These are phyloP conservation scores for Chondrilla cf. caribensis DNA, from an alignment of 37 sponge, comb jelly and placozoan genomes.

Conservation along the genomic window DNA sequence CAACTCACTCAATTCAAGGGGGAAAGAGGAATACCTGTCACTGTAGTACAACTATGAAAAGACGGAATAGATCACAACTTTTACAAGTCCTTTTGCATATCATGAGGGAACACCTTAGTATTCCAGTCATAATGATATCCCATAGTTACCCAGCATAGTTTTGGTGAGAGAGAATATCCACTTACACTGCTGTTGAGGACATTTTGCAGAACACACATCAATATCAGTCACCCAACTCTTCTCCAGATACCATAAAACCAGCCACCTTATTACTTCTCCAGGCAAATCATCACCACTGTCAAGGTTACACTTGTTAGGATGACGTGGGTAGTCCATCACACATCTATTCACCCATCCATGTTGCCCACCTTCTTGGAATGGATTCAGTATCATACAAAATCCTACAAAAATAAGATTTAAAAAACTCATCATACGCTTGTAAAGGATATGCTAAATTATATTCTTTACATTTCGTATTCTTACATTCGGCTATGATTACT, in stretches of 20 bases:
- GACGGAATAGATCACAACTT: too few species aligned
- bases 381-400: slow-evolving; percentile 66
- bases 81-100: too few species aligned
- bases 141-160: slow-evolving; percentile 87
- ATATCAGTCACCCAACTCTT: too few species aligned
- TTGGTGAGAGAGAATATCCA: neutral
- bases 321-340: slow-evolving; percentile 64
- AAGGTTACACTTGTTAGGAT: slow-evolving; percentile 83
- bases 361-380: slow-evolving; percentile 73
- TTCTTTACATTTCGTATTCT: too few species aligned
- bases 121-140: slow-evolving; percentile 96
- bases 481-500: too few species aligned
- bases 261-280: too few species aligned
- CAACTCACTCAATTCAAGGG: slow-evolving; percentile 61
- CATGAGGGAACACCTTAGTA: slow-evolving; percentile 50
- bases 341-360: slow-evolving; percentile 74
- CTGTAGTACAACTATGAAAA: neutral
- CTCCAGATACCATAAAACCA: too few species aligned
- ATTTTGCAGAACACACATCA: too few species aligned
- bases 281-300: neutral
- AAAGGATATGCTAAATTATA: too few species aligned
- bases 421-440: too few species aligned
- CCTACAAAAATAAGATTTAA: slow-evolving; percentile 44
- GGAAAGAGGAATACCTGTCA: slow-evolving; percentile 66
- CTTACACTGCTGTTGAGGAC: too few species aligned